phyloP scores from a whole-genome alignment of 2,888 invertebrate genomes.

The Isoperla grammatica region DNA sequence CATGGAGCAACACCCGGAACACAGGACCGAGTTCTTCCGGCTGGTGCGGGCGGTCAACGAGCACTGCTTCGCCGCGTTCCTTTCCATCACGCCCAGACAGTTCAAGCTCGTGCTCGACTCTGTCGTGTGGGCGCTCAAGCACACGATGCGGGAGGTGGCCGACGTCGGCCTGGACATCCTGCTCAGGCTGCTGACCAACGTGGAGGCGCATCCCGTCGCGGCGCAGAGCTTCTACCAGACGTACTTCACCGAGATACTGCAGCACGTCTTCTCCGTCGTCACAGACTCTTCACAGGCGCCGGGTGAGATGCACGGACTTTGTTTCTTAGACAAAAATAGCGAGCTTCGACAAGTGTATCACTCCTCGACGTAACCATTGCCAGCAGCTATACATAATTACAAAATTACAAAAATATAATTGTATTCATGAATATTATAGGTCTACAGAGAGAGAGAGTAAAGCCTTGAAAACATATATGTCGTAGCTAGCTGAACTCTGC shows the following conservation, averaged over 20 bases:
- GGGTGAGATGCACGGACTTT: conserved; percentile 38
- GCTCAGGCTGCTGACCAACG: conserved; percentile 82
- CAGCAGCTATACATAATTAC: too few species aligned
- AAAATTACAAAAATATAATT: too few species aligned
- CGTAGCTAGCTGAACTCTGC: too few species aligned
- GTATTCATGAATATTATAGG: too few species aligned
- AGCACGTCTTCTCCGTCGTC: conserved; percentile 97
- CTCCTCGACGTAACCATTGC: too few species aligned
- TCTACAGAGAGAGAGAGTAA: too few species aligned
- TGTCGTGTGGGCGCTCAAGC: conserved; percentile 99
- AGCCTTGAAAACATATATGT: too few species aligned
- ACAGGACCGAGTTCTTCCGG: conserved; percentile 95
- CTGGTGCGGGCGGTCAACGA: conserved; percentile 86
- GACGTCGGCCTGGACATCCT: conserved; percentile 88
- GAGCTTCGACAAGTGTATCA: too few species aligned
- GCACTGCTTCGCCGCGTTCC: conserved; percentile 92
- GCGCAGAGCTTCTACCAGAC: conserved; percentile 98
- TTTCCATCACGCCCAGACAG: conserved; percentile 92
- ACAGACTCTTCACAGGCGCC: conserved; percentile 97
- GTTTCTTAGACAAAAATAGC: too few species aligned
- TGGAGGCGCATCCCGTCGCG: conserved; percentile 71
- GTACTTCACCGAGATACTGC: conserved; percentile 93
- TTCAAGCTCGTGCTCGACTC: conserved; percentile 97
- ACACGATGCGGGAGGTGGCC: conserved; percentile 98
- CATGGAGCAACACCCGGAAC: conserved; percentile 98